Conservation (phyloP, 1,140 invertebrate genomes). For the Grapholita molesta region DNA sequence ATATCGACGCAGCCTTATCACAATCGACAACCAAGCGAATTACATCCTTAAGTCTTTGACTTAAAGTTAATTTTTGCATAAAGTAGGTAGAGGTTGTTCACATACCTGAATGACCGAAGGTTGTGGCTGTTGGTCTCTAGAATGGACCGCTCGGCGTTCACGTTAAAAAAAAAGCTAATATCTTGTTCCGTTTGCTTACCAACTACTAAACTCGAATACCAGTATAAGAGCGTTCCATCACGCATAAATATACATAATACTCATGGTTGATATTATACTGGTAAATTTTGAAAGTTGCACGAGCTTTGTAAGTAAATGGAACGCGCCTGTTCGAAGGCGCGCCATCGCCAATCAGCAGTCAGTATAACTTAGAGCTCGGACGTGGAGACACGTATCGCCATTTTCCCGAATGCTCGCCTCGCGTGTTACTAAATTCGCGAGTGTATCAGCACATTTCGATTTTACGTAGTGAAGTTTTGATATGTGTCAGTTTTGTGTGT, state of each 20-base stretch:
- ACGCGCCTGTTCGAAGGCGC: neutral
- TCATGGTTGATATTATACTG: neutral
- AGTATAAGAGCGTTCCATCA: neutral
- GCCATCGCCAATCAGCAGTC: slow-evolving; percentile 23
- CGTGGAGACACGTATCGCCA: slow-evolving; percentile 26
- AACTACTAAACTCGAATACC: neutral
- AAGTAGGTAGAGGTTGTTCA: slow-evolving; percentile 43
- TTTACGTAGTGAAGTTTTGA: slow-evolving; percentile 54
- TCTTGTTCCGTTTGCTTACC: neutral
- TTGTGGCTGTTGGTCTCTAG: slow-evolving; percentile 42
- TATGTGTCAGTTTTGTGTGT: slow-evolving; percentile 42
- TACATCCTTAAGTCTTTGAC: slow-evolving; percentile 36
- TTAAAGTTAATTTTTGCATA: slow-evolving; percentile 51
- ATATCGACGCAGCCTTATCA: slow-evolving; percentile 76
- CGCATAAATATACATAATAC: neutral
- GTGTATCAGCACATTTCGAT: slow-evolving; percentile 40
- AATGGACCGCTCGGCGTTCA: slow-evolving; percentile 62
- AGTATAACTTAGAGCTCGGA: slow-evolving; percentile 44
- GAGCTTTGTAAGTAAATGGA: neutral
- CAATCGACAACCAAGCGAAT: slow-evolving; percentile 29
- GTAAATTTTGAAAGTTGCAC: neutral
- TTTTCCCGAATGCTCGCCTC: slow-evolving; percentile 30
- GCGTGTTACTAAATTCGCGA: slow-evolving; percentile 23
- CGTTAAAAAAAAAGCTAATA: slow-evolving; percentile 15
- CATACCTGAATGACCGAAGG: slow-evolving; percentile 72